Base-by-base conservation (phyloP, 2,113 vertebrate genomes). In the Pygathrix nemaeus region DNA sequence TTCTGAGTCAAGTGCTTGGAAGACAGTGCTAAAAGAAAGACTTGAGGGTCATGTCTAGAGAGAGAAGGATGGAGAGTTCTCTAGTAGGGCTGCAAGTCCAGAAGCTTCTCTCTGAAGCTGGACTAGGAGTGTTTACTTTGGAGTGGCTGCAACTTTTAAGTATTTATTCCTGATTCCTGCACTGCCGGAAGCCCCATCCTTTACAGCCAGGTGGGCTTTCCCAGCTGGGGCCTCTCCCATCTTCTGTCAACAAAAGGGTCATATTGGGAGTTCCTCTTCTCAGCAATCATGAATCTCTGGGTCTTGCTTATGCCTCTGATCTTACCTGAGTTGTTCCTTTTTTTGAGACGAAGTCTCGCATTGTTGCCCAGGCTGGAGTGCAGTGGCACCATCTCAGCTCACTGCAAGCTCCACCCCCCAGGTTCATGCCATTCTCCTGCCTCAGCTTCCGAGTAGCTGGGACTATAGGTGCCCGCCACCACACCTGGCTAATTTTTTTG, bases 81-180 rank as follows among this genome's bases (percentile, higher is more conserved):
- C 72, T 35, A 11, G 85, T 27, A 40, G 48, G 32, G 27, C 13
- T 3, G 21, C 40, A 57, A 43, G 20, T 73, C 64, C 43, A 75
- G 38, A 72, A 35, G 57, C 6, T 45, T 48, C 76, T 45, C 83
- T 94, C 61, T 92, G 85, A 21, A 38, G 81, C 23, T 0, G 85
- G 93, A 96, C 96, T 93, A 94, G 30, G 23, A 48, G 94, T 93
- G 97, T 97, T 97, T 75, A 85, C 96, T 88, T 96, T 92, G 98
- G 84, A 97, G 91, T 97, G 96, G 91, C 96, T 84, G 48, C 98
- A 95, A 93, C 97, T 98, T 98, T 98, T 98, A 98, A 98, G 98
- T 98, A 98, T 98, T 98, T 97, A 95, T 81, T 97, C 96, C 93
- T 76, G 88, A 98, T 89, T 50, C 13, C 90, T 96, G 94, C 64